Evolutionary conservation across 2,888 invertebrate genomes (phyloP), one percentile per base, ranked within the genome.

Genomic region (Lamproptera curius): DNA sequence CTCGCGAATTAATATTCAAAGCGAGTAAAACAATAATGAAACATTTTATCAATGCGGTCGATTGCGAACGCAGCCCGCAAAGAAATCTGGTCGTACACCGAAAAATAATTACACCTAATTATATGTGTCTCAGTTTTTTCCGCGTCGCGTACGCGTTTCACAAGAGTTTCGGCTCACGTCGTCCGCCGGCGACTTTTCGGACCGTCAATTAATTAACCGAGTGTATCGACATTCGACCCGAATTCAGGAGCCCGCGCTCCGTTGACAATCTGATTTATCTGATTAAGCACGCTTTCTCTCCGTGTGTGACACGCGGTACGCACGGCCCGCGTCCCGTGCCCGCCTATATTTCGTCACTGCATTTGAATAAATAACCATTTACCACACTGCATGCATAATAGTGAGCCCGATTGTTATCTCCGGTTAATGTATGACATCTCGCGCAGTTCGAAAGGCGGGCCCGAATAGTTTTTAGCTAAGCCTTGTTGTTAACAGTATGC

Each of bases 241-340:
- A 82, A 85, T 87, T 84, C 86, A 84, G 86, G 83, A 83, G 84
- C 79, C 55, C 75, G 77, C 56, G 53, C 61, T 73, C 75, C 79
- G 83, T 86, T 86, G 87, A 86, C 86, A 85, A 86, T 84, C 78
- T 82, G 77, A 81, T 77, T 84, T 87, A 85, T 86, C 87, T 86
- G 86, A 87, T 87, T 78, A 82, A 86, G 79, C 82, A 82, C 85
- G 86, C 86, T 87, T 87, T 87, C 87, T 85, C 87, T 80, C 67
- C 58, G 57, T 62, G 70, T 73, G 74, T 74, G 70, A 76, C 75
- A 72, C 67, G 55, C 59, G 60, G 57, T 46, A 50, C 56, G 67
- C 58, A 60, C 63, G 62, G 62, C 61, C 61, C 54, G 50, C 51
- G 72, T 65, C 67, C 67, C 67, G 73, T 67, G 73, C 73, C 76